Percentiles rank a stretch among this genome's conserved stretches.
Evolutionary conservation across 2,888 invertebrate species (phyloP).

Genomic region (Candidula unifasciata): DNA sequence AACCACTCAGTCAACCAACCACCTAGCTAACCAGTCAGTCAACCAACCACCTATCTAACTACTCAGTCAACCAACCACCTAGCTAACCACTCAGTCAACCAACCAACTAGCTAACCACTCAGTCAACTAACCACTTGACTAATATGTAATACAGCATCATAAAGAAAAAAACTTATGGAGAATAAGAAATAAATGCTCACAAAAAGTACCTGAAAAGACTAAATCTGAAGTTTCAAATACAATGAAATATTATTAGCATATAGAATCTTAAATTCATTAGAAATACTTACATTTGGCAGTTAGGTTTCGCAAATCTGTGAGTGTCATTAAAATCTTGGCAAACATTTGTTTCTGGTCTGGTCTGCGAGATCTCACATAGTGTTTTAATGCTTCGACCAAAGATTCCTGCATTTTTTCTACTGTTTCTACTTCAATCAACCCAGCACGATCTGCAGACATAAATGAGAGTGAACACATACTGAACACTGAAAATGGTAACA

Average conservation of each 20-base stretch:
- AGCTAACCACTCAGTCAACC: too few relatives aligned
- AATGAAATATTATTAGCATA: neutral
- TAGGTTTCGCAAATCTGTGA: constrained; percentile 75
- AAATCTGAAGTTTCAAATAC: neutral
- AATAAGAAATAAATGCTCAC: too few relatives aligned
- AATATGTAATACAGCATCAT: neutral
- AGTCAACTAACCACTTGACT: neutral
- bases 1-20: too few relatives aligned
- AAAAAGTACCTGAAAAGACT: neutral
- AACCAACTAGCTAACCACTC: too few relatives aligned
- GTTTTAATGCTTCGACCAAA: constrained; percentile 75
- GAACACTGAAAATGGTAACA: too few relatives aligned
- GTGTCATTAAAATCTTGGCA: constrained; percentile 75
- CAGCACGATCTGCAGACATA: constrained; percentile 71
- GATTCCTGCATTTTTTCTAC: constrained; percentile 76
- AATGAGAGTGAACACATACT: neutral
- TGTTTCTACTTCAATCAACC: constrained; percentile 69
- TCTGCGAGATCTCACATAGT: constrained; percentile 71
- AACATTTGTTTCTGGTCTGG: constrained; percentile 72
- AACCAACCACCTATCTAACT: too few relatives aligned
- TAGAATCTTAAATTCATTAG: too few relatives aligned
- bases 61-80: too few relatives aligned
- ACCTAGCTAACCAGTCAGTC: too few relatives aligned
- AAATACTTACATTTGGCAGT: constrained; percentile 73
- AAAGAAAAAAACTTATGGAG: neutral